Conservation (phyloP, 2,888 invertebrate species). For the Digitonthophagus gazella region DNA sequence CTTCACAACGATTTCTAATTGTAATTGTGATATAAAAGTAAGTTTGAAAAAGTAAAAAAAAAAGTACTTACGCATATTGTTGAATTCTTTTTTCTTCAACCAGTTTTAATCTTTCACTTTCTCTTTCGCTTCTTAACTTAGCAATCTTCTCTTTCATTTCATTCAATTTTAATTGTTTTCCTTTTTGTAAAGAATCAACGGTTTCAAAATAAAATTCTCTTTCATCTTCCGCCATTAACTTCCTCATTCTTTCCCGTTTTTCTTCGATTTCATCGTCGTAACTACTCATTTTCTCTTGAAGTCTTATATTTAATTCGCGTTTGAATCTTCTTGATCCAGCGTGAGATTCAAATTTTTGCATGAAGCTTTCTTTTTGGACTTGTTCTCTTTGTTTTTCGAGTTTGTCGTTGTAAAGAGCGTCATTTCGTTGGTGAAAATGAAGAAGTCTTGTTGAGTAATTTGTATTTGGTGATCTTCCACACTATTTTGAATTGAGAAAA, state of each 20-base stretch:
- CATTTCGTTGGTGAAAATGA: conserved; percentile 40
- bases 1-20: conserved; percentile 46
- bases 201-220: conserved; percentile 55
- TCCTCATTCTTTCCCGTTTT: conserved; percentile 53
- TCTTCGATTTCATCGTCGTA: conserved; percentile 42
- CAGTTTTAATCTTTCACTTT: conserved; percentile 56
- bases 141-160: conserved; percentile 54
- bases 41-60: neutral
- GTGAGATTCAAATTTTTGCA: conserved; percentile 40
- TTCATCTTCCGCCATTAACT: conserved; percentile 55
- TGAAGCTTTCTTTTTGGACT: conserved; percentile 31
- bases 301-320: conserved; percentile 39
- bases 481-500: conserved; percentile 32
- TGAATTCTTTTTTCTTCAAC: conserved; percentile 50
- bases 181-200: conserved; percentile 56
- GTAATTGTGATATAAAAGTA: neutral
- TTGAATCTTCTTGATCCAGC: conserved; percentile 37
- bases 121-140: conserved; percentile 53
- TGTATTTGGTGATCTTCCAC: conserved; percentile 40
- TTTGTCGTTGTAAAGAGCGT: conserved; percentile 26
- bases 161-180: conserved; percentile 52
- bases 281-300: conserved; percentile 40
- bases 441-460: conserved; percentile 37
- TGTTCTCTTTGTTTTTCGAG: conserved; percentile 26
- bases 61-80: conserved; percentile 45